phyloP scores from a whole-genome alignment of 2,888 invertebrate species.

The Panopea generosa region DNA sequence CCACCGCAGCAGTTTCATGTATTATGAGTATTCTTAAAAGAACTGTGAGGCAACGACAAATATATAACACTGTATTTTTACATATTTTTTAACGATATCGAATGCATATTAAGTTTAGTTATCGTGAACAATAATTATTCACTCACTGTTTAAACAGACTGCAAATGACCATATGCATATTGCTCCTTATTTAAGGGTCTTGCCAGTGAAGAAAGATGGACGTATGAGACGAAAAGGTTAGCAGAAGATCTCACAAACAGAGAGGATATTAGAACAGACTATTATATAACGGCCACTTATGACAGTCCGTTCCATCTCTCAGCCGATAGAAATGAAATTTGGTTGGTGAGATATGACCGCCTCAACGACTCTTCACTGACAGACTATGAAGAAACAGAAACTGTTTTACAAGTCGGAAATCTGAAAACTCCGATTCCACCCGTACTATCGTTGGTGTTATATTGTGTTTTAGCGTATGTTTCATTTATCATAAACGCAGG shows the following conservation, averaged over 20 bases:
- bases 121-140: no score
- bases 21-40: no score
- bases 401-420: conserved; percentile 16
- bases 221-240: conserved; percentile 32
- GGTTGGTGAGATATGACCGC: conserved; percentile 45
- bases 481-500: conserved; percentile 6
- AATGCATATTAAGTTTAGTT: no score
- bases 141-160: no score
- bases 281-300: conserved; percentile 49
- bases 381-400: background rate
- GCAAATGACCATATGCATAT: no score
- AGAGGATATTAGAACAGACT: conserved; percentile 48
- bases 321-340: conserved; percentile 39
- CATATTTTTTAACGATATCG: no score
- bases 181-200: conserved; percentile 35
- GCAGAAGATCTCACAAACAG: conserved; percentile 29
- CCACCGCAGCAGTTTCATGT: no score
- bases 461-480: conserved; percentile 14
- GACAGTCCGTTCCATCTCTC: conserved; percentile 51
- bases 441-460: conserved; percentile 12
- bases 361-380: background rate
- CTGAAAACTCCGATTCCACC: conserved; percentile 24
- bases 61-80: no score
- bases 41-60: no score
- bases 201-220: conserved; percentile 48